These are phyloP conservation scores for Brachyhypopomus occidentalis DNA, from an alignment of 2,113 vertebrate species.

Conservation along the genomic window DNA sequence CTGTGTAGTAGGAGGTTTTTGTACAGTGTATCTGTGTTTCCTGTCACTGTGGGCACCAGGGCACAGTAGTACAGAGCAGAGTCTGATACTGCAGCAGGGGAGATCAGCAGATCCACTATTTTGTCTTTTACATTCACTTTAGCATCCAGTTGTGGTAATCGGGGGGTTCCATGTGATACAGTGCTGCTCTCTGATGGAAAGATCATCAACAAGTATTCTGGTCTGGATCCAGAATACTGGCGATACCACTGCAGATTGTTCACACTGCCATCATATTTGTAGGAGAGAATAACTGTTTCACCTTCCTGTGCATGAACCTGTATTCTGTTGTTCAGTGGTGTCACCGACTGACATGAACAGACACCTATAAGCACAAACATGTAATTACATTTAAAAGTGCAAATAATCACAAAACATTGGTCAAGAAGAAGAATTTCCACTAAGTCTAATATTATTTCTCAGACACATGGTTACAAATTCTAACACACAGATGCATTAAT, in stretches of 20 bases:
- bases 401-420: no score
- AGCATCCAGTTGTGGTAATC: neutral
- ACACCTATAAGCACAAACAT: no score
- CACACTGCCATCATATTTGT: constrained; percentile 10
- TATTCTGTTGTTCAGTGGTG: neutral
- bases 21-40: no score
- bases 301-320: neutral
- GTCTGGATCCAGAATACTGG: constrained; percentile 33
- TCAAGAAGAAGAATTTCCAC: no score
- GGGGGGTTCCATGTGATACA: neutral
- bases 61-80: no score
- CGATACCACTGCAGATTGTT: constrained; percentile 34
- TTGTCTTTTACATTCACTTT: neutral
- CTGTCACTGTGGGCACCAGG: neutral
- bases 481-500: no score
- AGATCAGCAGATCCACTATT: constrained; percentile 12
- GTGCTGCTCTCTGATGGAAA: neutral
- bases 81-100: neutral
- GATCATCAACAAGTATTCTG: constrained; percentile 12
- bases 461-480: no score
- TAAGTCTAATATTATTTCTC: no score
- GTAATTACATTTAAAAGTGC: no score
- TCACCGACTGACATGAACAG: constrained; percentile 8
- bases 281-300: neutral
- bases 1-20: no score